Conservation (phyloP, 1,140 invertebrate genomes). For the Gonioctena quinquepunctata region DNA sequence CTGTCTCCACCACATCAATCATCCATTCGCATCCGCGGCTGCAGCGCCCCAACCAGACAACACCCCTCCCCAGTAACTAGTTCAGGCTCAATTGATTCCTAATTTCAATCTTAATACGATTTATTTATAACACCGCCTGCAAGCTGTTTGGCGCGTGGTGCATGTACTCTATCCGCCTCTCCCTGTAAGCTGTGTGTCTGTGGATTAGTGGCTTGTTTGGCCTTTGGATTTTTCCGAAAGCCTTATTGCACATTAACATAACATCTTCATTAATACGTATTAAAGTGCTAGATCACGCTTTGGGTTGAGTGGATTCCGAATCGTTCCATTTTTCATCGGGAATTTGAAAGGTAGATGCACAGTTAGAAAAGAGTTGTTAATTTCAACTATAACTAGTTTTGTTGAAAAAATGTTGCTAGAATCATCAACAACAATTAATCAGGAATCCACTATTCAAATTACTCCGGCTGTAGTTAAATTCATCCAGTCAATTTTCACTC, state of each 20-base stretch:
- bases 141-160: constrained; percentile 8
- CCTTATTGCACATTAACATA: background rate
- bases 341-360: background rate
- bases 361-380: too few relatives aligned
- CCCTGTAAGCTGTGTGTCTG: background rate
- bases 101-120: constrained; percentile 5
- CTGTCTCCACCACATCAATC: background rate
- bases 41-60: background rate
- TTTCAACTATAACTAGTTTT: too few relatives aligned
- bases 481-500: too few relatives aligned
- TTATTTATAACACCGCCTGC: constrained; percentile 10
- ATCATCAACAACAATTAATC: too few relatives aligned
- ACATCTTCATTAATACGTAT: background rate
- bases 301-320: background rate
- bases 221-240: background rate
- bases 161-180: too few relatives aligned
- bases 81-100: constrained; percentile 1
- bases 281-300: background rate
- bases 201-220: background rate
- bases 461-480: too few relatives aligned
- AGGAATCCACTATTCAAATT: too few relatives aligned
- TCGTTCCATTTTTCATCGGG: background rate
- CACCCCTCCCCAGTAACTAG: background rate
- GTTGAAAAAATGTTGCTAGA: too few relatives aligned
- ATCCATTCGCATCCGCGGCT: background rate